phyloP scores from a whole-genome alignment of 92 coral and sea anemone genomes.

The Paragorgia papillata region DNA sequence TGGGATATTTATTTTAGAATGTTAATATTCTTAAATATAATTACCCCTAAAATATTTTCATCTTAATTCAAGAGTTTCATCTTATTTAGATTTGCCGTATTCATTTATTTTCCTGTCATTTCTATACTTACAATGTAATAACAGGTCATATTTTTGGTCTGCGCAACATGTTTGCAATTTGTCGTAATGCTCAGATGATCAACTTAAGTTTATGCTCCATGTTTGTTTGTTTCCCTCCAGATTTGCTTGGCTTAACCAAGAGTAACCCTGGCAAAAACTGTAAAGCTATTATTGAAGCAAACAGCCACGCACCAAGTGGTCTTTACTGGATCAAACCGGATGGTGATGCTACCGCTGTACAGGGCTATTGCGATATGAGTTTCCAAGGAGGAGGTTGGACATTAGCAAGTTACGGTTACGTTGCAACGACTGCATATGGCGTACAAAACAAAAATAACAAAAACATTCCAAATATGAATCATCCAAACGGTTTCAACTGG shows the following conservation, averaged over 20 bases:
- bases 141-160: no score
- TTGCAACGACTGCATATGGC: conserved; percentile 25
- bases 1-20: no score
- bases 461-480: conserved; percentile 93
- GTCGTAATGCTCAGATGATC: no score
- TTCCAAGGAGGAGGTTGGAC: conserved; percentile 60
- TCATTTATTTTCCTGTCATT: no score
- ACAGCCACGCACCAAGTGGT: conserved; percentile 21
- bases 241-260: conserved; percentile 19
- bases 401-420: conserved; percentile 56
- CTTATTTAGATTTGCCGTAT: no score
- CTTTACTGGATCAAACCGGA: conserved; percentile 50
- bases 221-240: no score
- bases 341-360: conserved; percentile 39
- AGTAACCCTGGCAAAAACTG: conserved; percentile 45
- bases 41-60: no score
- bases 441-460: conserved; percentile 35
- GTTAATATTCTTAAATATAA: no score
- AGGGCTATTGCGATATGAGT: conserved; percentile 55
- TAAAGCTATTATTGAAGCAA: conserved; percentile 31
- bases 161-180: no score
- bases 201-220: no score
- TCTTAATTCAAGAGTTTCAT: no score
- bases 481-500: conserved; percentile 93
- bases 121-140: no score